A percentile compares a stretch with the other conserved stretches of the same genome.
Evolutionary conservation across 2,797 vertebrate genomes (phyloP).

Genomic region (Falco biarmicus): DNA sequence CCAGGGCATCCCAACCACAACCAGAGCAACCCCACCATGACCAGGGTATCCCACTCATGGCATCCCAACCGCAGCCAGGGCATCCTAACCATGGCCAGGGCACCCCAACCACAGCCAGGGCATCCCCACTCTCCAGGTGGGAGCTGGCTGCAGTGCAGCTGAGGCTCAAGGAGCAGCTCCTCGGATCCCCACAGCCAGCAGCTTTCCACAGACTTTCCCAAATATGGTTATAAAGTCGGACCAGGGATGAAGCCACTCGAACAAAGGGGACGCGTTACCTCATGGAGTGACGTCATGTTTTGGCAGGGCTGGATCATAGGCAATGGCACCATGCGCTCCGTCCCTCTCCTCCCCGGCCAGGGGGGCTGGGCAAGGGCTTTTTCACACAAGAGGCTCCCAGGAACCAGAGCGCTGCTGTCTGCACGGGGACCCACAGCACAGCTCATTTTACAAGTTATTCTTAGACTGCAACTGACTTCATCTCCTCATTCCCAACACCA

Average conservation of each 20-base stretch:
- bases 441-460: not conserved
- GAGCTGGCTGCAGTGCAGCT: not conserved
- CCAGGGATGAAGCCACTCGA: not conserved
- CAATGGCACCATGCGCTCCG: not conserved
- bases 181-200: not conserved
- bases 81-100: accelerated
- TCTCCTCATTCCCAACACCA: not conserved
- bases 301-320: not conserved
- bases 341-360: not conserved
- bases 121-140: not conserved
- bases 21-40: not conserved
- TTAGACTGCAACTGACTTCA: not conserved
- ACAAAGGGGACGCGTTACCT: not conserved
- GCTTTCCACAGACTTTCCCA: slow-evolving; percentile 14
- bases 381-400: not conserved
- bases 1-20: too few relatives aligned
- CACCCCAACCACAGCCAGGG: not conserved
- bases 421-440: not conserved
- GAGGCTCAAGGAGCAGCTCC: not conserved
- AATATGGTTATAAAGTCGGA: slow-evolving; percentile 38
- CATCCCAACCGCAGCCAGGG: not conserved
- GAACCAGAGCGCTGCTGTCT: not conserved
- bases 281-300: not conserved
- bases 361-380: not conserved
- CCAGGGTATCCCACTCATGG: too few relatives aligned